Conservation (phyloP, 2,888 invertebrate species). For the Diarsia rubi region DNA sequence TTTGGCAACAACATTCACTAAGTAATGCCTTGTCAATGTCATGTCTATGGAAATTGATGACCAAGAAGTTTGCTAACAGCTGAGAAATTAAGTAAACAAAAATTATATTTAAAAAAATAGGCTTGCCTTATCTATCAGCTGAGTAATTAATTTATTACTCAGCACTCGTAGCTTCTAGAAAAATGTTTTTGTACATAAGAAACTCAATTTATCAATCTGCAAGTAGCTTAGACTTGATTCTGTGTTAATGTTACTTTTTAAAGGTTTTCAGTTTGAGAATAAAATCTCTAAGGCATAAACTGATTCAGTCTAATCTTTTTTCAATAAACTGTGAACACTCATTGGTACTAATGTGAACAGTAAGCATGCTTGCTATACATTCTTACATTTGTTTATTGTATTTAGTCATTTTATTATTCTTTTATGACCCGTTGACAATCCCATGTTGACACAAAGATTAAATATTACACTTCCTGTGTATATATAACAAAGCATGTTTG, state of each 20-base stretch:
- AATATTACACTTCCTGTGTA: conserved; percentile 22
- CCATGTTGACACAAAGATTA: conserved; percentile 21
- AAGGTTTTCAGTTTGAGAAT: neutral
- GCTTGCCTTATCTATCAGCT: conserved; percentile 14
- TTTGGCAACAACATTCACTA: conserved; percentile 7
- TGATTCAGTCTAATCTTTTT: neutral
- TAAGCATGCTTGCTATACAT: conserved; percentile 1
- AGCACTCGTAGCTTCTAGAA: conserved; percentile 8
- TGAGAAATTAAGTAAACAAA: conserved; percentile 19
- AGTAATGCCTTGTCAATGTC: conserved; percentile 16
- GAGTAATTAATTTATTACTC: conserved; percentile 33
- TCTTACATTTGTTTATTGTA: neutral
- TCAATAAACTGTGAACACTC: neutral
- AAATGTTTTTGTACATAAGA: neutral
- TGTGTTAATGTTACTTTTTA: neutral
- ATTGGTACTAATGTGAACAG: neutral
- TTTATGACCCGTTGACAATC: conserved; percentile 1
- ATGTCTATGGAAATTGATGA: conserved; percentile 19
- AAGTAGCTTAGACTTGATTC: neutral
- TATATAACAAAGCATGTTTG: conserved; percentile 18
- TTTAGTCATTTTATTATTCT: conserved; percentile 9
- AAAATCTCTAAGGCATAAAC: neutral
- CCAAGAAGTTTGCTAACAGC: conserved; percentile 30
- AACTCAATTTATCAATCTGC: neutral
- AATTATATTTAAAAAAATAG: conserved; percentile 3